Base-by-base conservation (phyloP, 2,888 invertebrate species). In the Nephrocerus scutellatus region DNA sequence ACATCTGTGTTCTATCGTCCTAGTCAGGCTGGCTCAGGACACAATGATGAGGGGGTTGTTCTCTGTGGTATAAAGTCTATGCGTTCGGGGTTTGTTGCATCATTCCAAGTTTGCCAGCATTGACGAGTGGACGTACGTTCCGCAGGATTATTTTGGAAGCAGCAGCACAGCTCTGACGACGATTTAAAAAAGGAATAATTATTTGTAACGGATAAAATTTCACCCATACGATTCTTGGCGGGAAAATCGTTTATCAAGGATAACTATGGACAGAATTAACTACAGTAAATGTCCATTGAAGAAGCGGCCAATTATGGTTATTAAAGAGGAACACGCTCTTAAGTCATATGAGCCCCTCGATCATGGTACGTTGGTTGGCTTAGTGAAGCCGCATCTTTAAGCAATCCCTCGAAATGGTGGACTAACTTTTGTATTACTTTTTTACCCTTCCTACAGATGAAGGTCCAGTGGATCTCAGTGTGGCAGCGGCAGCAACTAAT, bases 271-370 rank as follows among this genome's bases (percentile, higher is more conserved):
- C 58, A 65, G 60, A 40, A 48, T 53, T 12, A 69, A 64, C 41
- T 66, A 64, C 43, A 63, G 63, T 43, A 63, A 60, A 53, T 67
- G 66, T 41, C 66, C 66, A 43, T 53, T 67, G 15, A 67, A 67
- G 36, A 67, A 67, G 53, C 57, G 66, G 19, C 66, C 66, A 8
- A 59, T 67, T 30, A 50, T 54, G 44, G 38, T 59, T 39, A 14
- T 44, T 19, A 49, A 31, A 3, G 20, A 42, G 25, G 43, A 51
- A 40, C 36, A 46, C 24, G 24, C 20, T 10, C 13, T 41, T 25
- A 36, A 43, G 10, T 29, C 20, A 2, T 55, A 49, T 39, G 50
- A 55, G 43, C 51, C 53, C 7, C 28, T 60, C 28, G 50, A 54
- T 41, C 53, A 56, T 39, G 60, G 65, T 62, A 48, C 45, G 54